Evolutionary conservation across 2,797 vertebrate genomes (phyloP), one percentile per base, ranked within the genome.

Genomic region (Enteromius radiatus): DNA sequence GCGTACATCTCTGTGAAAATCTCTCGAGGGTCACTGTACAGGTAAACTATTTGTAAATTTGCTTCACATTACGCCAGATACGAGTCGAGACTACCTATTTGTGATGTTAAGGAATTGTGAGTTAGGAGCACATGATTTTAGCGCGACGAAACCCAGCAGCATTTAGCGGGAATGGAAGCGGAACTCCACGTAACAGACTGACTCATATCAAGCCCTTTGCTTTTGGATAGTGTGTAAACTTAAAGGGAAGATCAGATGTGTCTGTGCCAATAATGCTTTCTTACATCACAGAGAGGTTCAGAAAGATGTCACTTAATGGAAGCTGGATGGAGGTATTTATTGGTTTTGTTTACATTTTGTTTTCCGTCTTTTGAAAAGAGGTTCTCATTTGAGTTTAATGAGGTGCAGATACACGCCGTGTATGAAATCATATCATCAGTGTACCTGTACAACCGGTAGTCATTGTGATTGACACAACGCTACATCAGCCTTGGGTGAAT

Each of bases 11-110:
- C 70, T 45, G 87, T 83, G 56, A 28, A 61, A 88, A 84, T 85
- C 45, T 91, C 80, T 86, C 88, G 47, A 82, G 63, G 45, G 63
- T 87, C 78, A 89, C 89, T 88, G 77, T 90, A 90, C 86, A 91
- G 61, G 9, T 73, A 63, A 84, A 67, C 65, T 74, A 9, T 86
- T 78, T 87, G 81, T 85, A 73, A 64, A 84, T 23, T 64, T 73
- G 76, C 36, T 67, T 79, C 65, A 83, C 59, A 70, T 64, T 15
- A 68, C 45, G n/a, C 31, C 70, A 64, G 56, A 33, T 23, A 80
- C 59, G 63, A 59, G 85, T 75, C 59, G 59, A 28, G 56, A 79
- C 31, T 80, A 64, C 68, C 52, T 75, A 15, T 52, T 70, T 79
- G 74, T 84, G 47, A 31, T 26, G 4, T 26, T 14, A 9, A 65